phyloP scores from a whole-genome alignment of 1,140 invertebrate genomes.

The Platorchestia sp. region DNA sequence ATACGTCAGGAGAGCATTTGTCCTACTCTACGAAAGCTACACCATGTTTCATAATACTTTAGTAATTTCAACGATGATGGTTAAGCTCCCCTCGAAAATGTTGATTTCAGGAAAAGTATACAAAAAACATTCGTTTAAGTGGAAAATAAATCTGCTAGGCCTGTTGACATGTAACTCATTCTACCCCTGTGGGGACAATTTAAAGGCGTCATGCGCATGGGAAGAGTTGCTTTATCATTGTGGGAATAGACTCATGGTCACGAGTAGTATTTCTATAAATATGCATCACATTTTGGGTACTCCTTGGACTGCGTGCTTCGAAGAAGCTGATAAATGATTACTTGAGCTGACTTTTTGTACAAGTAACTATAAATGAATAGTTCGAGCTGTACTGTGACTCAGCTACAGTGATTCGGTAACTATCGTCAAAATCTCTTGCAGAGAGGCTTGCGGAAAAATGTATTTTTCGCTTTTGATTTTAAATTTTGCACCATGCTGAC shows the following conservation, averaged over 20 bases:
- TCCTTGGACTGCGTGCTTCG: background rate
- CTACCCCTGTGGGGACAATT: background rate
- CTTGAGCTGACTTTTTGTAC: background rate
- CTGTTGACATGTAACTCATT: background rate
- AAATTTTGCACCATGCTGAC: background rate
- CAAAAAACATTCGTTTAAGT: background rate
- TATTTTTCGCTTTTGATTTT: background rate
- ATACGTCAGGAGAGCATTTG: no score
- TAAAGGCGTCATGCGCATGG: background rate
- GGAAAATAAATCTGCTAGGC: no score
- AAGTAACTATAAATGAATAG: background rate
- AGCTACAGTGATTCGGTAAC: background rate
- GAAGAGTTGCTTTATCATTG: background rate
- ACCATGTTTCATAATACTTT: no score
- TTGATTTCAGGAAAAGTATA: background rate
- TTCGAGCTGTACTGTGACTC: background rate
- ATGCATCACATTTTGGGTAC: background rate
- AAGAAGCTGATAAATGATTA: background rate
- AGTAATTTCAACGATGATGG: no score
- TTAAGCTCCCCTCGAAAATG: background rate
- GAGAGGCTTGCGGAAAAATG: background rate
- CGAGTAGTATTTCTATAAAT: background rate
- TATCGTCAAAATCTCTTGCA: background rate
- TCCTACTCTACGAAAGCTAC: no score
- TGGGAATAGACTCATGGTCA: background rate